These are phyloP conservation scores for Phyto melanocephala DNA, from an alignment of 2,888 invertebrate genomes.

Conservation along the genomic window DNA sequence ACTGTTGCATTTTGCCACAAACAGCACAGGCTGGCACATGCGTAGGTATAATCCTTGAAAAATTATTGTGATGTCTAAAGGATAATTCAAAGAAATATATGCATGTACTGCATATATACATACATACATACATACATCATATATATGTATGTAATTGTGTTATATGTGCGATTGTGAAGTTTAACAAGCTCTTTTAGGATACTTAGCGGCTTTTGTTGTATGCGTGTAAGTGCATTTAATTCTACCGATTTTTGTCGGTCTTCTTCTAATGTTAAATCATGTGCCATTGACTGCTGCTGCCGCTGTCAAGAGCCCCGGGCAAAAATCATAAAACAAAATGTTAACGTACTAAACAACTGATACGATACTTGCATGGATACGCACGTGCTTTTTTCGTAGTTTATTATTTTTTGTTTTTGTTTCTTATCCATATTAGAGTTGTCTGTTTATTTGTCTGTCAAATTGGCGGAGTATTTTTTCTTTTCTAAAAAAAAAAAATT, in stretches of 20 bases:
- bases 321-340: slow-evolving; percentile 57
- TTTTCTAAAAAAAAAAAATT: no score
- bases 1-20: slow-evolving; percentile 25
- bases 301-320: slow-evolving; percentile 49
- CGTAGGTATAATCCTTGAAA: slow-evolving; percentile 55
- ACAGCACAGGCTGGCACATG: slow-evolving; percentile 49
- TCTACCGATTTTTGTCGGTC: slow-evolving; percentile 7
- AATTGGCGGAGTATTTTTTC: background rate
- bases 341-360: slow-evolving; percentile 29
- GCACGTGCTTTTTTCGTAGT: slow-evolving; percentile 57
- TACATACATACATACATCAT: background rate
- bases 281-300: slow-evolving; percentile 49
- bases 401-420: background rate
- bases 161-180: no score
- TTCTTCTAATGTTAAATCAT: slow-evolving; percentile 10
- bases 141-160: no score
- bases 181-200: slow-evolving; percentile 47
- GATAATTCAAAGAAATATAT: slow-evolving; percentile 3
- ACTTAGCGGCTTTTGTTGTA: slow-evolving; percentile 42
- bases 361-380: slow-evolving; percentile 25
- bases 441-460: slow-evolving; percentile 24
- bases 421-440: background rate
- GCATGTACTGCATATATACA: background rate
- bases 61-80: slow-evolving; percentile 6
- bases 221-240: background rate